Evolutionary conservation across 2,888 invertebrate species (phyloP), one percentile per base, ranked within the genome.

Genomic region (Drosophila dives): DNA sequence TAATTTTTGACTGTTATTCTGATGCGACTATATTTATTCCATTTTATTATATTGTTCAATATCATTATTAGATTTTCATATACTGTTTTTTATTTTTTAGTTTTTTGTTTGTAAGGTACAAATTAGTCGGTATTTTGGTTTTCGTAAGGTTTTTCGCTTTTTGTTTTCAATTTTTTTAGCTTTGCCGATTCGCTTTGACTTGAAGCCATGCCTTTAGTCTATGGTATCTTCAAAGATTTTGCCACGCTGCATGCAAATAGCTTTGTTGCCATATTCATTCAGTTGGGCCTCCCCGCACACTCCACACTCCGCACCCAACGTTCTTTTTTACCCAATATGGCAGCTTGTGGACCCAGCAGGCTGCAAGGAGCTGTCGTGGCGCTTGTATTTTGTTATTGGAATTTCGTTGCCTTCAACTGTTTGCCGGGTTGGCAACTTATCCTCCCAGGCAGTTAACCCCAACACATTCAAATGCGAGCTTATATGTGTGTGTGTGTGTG

Each of bases 361-460:
- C 53, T 33, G 17, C 53, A 60, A 70, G 71, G 67, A 75, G 69
- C 78, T 75, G 66, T 59, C 33, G 64, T 67, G 67, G 68, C 58
- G 72, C 71, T 63, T 75, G 53, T 81, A 69, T 70, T 67, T 81
- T 73, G 70, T 78, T 81, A 81, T 83, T 75, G 81, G 81, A 45
- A 81, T 75, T 83, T 75, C 67, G 45, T 48, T 23, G 45, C 23
- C 45, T 45, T 23, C 23, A 45, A 23, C 15, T 45, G 23, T 12
- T 45, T 45, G 23, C 15, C 23, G 45, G 60, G 56, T 49, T 23
- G 64, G 64, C 62, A 64, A 58, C 73, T 65, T 45, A 29, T 56
- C 45, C n/a, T 12, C 33, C 11, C 17, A 10, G 20, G 38, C 69
- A 64, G 65, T 73, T 77, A 73, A 70, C 77, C 69, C 65, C 80